phyloP scores from a whole-genome alignment of 2,797 vertebrate species.

The Micrastur ruficollis region DNA sequence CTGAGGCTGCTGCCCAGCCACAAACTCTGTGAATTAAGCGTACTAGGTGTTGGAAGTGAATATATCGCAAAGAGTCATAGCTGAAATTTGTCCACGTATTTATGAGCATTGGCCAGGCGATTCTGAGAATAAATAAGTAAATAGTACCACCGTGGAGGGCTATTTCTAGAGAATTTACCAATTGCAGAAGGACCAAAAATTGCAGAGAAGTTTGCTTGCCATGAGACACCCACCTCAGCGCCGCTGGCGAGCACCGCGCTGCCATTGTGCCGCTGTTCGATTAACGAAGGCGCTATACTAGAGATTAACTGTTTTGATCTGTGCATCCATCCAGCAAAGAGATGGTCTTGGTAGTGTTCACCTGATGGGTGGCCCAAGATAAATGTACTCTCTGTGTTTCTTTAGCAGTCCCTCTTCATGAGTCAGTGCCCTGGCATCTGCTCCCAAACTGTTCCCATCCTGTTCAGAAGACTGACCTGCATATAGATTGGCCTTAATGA shows the following conservation, averaged over 20 bases:
- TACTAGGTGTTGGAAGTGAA: not conserved
- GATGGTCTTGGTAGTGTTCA: constrained; percentile 33
- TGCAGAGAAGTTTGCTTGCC: not conserved
- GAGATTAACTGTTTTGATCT: constrained; percentile 49
- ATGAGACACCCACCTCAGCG: not conserved
- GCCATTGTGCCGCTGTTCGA: not conserved
- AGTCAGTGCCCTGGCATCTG: constrained; percentile 78
- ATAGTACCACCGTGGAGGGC: not conserved
- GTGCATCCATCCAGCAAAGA: constrained; percentile 1
- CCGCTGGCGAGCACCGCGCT: not conserved
- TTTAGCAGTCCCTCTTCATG: constrained; percentile 68
- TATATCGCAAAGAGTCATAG: not conserved
- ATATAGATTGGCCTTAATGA: constrained; percentile 83
- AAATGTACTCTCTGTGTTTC: constrained; percentile 68
- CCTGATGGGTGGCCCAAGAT: constrained; percentile 65
- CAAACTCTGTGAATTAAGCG: not conserved
- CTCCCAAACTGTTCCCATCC: constrained; percentile 80
- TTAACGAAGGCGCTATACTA: constrained; percentile 20
- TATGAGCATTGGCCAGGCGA: not conserved
- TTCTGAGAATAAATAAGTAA: not conserved
- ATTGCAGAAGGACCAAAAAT: not conserved
- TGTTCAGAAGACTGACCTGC: constrained; percentile 80
- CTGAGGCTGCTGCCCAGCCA: not conserved
- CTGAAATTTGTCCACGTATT: not conserved
- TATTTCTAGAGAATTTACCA: not conserved